Conservation (phyloP, 30 jellyfish, hydroid and myxozoan species). For the Cassiopea xamachana region DNA sequence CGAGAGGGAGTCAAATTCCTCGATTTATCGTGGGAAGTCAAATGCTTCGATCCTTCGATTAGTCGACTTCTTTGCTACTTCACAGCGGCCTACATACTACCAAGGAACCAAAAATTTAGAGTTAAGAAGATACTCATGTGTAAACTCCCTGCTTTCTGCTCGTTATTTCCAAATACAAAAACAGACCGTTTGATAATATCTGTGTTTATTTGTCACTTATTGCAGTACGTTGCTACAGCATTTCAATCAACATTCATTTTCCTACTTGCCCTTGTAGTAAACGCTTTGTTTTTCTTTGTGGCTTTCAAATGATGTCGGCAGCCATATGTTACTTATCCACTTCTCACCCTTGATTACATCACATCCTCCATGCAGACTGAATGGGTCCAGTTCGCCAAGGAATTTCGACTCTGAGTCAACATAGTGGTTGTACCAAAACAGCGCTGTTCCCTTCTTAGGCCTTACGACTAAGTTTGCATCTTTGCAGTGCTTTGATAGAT, state of each 20-base stretch:
- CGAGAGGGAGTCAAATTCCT: no score
- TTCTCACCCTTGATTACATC: slow-evolving; percentile 96
- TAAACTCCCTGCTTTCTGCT: no score
- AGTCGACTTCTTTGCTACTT: no score
- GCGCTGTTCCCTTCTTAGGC: slow-evolving; percentile 87
- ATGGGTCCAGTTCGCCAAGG: slow-evolving; percentile 88
- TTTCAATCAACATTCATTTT: no score
- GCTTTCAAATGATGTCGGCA: slow-evolving; percentile 82
- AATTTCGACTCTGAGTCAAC: slow-evolving; percentile 79
- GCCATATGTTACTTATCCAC: slow-evolving; percentile 98
- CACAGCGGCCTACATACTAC: no score
- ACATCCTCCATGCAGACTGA: slow-evolving; percentile 98
- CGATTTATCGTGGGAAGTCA: no score
- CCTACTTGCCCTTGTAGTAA: slow-evolving; percentile 27
- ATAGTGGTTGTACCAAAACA: slow-evolving; percentile 91
- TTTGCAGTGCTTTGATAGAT: slow-evolving; percentile 68
- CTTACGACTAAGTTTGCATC: slow-evolving; percentile 86
- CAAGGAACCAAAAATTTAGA: no score
- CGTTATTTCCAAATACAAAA: no score
- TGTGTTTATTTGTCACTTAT: no score
- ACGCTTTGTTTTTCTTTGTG: slow-evolving; percentile 58
- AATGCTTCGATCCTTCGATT: no score
- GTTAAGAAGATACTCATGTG: no score
- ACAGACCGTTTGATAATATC: no score
- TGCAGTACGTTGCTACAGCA: not conserved